Evolutionary conservation across 2,113 vertebrate species (phyloP).

Genomic region (Mohoua ochrocephala): DNA sequence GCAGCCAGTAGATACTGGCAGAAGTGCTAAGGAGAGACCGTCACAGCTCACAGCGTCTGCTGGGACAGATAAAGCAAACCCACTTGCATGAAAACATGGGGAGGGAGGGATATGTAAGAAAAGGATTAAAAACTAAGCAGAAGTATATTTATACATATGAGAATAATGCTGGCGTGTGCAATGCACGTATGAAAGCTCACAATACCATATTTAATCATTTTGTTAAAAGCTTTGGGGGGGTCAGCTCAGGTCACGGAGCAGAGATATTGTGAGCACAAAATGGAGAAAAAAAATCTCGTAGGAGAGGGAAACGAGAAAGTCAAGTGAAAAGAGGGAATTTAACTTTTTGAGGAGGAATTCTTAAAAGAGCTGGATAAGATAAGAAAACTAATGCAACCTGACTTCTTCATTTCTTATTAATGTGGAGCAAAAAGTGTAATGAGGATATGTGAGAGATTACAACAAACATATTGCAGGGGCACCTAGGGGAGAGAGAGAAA

Average conservation of each 20-base stretch:
- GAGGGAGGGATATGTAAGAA: not conserved
- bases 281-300: not conserved
- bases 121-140: not conserved
- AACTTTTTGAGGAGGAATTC: not conserved
- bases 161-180: not conserved
- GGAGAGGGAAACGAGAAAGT: not conserved
- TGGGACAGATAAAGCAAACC: not conserved
- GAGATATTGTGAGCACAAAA: not conserved
- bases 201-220: not conserved
- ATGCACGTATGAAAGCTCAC: not conserved
- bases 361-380: not conserved
- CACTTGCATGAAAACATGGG: not conserved
- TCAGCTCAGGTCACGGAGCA: not conserved
- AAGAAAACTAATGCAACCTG: slow-evolving; percentile 2
- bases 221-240: not conserved
- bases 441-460: slow-evolving; percentile 4
- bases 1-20: not conserved
- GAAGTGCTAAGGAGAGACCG: not conserved
- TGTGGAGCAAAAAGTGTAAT: slow-evolving; percentile 13
- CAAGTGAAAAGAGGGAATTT: not conserved
- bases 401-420: slow-evolving; percentile 43
- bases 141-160: not conserved
- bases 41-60: not conserved
- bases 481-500: slow-evolving; percentile 10
- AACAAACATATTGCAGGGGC: slow-evolving; percentile 19